Conservation (phyloP, 2,113 vertebrate species). For the Recurvirostra avosetta region DNA sequence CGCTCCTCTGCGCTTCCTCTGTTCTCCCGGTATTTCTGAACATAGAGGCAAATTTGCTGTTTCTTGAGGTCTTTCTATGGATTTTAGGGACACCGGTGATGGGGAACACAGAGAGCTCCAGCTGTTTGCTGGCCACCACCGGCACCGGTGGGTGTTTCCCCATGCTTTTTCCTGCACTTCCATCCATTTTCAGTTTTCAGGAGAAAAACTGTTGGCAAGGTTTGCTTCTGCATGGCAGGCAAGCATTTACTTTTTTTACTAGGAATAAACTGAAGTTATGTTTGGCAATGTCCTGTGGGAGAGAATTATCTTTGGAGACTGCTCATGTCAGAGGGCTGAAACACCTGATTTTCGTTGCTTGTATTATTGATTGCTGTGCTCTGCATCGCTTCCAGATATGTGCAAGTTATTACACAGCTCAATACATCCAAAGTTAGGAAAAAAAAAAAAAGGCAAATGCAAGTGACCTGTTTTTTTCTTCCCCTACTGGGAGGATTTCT, state of each 20-base stretch:
- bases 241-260: not conserved
- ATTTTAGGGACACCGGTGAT: not conserved
- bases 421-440: conserved; percentile 20
- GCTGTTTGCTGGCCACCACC: not conserved
- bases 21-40: not conserved
- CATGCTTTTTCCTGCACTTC: not conserved
- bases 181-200: not conserved
- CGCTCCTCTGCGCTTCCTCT: not conserved
- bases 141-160: not conserved
- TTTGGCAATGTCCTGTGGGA: conserved; percentile 39
- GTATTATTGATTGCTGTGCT: conserved; percentile 58
- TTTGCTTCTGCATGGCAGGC: not conserved
- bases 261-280: conserved; percentile 34
- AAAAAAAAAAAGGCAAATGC: not conserved
- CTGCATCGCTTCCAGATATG: conserved; percentile 46
- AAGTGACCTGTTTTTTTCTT: not conserved
- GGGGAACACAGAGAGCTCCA: not conserved
- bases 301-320: conserved; percentile 58
- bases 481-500: not conserved
- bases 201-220: not conserved
- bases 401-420: conserved; percentile 62
- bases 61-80: not conserved
- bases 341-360: conserved; percentile 51
- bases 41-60: not conserved
- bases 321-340: conserved; percentile 47